Evolutionary conservation across 2,888 invertebrate genomes (phyloP).

Genomic region (Epistrophella euchroma): DNA sequence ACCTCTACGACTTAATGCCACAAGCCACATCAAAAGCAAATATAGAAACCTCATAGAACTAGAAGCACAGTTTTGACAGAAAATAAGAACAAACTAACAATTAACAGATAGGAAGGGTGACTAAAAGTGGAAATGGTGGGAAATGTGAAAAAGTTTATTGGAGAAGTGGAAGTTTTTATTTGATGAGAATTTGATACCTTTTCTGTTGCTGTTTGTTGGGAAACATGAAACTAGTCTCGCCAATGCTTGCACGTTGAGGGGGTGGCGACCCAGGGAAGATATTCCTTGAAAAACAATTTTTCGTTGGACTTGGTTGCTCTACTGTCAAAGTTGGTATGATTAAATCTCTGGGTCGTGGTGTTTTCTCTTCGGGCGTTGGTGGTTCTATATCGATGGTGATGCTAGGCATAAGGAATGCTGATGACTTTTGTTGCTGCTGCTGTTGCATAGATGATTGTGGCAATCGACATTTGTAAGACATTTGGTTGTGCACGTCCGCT

Average conservation of each 20-base stretch:
- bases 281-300: conserved; percentile 83
- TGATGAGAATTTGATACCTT: conserved; percentile 78
- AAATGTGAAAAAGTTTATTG: conserved; percentile 51
- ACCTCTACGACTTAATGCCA: conserved; percentile 38
- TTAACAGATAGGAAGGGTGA: conserved; percentile 34
- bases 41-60: conserved; percentile 19
- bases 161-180: conserved; percentile 76
- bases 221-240: conserved; percentile 82
- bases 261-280: conserved; percentile 86
- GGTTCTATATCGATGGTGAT: conserved; percentile 80
- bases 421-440: conserved; percentile 25
- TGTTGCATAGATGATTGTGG: conserved; percentile 59
- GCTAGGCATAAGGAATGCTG: conserved; percentile 72
- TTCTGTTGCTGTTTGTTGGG: conserved; percentile 84
- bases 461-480: conserved; percentile 53
- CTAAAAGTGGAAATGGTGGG: conserved; percentile 60
- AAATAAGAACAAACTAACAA: conserved; percentile 31
- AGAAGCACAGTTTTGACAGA: conserved; percentile 55
- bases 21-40: conserved; percentile 65
- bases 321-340: conserved; percentile 88
- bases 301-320: conserved; percentile 89
- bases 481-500: conserved; percentile 77
- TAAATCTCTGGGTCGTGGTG: conserved; percentile 84
- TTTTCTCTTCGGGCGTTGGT: conserved; percentile 79
- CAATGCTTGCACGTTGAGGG: conserved; percentile 84